Evolutionary conservation across 2,888 invertebrate genomes (phyloP).

Genomic region (Synergus umbraculus): DNA sequence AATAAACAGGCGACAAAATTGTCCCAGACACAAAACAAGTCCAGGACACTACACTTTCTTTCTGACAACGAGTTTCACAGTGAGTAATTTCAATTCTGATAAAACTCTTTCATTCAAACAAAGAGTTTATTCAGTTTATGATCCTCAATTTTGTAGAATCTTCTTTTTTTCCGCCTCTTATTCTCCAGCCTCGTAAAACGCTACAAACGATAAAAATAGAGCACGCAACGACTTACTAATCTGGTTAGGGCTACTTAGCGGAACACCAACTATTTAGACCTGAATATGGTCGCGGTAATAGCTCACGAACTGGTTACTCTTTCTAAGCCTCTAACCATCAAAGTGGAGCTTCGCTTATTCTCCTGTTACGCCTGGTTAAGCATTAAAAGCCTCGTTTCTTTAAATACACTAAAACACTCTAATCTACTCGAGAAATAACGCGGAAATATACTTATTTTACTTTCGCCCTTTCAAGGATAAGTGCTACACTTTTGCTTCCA

Average conservation of each 20-base stretch:
- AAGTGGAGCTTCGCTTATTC: slow-evolving; percentile 48
- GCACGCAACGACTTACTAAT: slow-evolving; percentile 77
- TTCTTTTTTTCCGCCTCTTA: slow-evolving; percentile 8
- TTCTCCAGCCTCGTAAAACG: slow-evolving; percentile 22
- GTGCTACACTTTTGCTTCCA: not conserved
- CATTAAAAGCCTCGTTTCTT: slow-evolving; percentile 60
- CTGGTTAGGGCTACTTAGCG: slow-evolving; percentile 77
- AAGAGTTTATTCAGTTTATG: not conserved
- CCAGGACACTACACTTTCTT: not conserved
- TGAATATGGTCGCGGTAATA: slow-evolving; percentile 63
- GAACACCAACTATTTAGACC: slow-evolving; percentile 76
- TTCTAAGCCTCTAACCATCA: slow-evolving; percentile 42
- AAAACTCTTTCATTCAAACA: not conserved
- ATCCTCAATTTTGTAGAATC: not conserved
- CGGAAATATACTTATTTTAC: slow-evolving; percentile 44
- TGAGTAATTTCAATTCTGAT: not conserved
- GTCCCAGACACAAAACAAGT: slow-evolving; percentile 3
- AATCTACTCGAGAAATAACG: slow-evolving; percentile 57
- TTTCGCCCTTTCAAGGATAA: slow-evolving; percentile 4
- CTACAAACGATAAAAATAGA: slow-evolving; percentile 75
- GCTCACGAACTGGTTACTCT: slow-evolving; percentile 50
- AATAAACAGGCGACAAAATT: slow-evolving; percentile 31
- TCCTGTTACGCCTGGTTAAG: slow-evolving; percentile 52
- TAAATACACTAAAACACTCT: slow-evolving; percentile 75
- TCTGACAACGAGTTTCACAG: not conserved